These are phyloP conservation scores for Xiphophorus hellerii DNA, from an alignment of 2,113 vertebrate species.

Conservation along the genomic window DNA sequence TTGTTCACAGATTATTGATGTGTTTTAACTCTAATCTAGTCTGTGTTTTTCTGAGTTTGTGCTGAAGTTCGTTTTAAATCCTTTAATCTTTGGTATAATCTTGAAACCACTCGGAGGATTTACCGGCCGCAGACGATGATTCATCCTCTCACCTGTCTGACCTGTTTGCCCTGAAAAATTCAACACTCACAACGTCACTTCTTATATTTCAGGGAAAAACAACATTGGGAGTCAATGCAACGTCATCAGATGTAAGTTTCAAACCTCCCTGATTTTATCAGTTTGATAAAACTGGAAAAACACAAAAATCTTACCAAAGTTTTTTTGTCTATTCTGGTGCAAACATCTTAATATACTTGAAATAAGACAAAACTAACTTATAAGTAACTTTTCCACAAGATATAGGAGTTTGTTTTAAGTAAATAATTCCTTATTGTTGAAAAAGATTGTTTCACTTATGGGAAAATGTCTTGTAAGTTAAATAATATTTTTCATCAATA, in stretches of 20 bases:
- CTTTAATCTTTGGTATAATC: too few species aligned
- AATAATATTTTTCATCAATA: too few species aligned
- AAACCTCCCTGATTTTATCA: neutral
- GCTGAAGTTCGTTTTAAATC: neutral
- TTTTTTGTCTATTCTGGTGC: too few species aligned
- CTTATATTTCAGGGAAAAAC: conserved; percentile 4
- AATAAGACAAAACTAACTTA: too few species aligned
- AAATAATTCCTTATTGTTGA: too few species aligned
- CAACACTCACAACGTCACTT: neutral
- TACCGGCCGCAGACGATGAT: neutral
- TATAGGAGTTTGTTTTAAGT: too few species aligned
- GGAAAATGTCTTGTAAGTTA: too few species aligned
- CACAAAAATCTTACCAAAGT: too few species aligned
- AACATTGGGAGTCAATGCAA: neutral
- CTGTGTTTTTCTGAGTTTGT: neutral
- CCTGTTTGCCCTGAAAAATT: neutral
- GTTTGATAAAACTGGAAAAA: too few species aligned
- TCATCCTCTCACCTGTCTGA: neutral
- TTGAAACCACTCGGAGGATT: neutral
- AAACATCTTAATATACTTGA: too few species aligned
- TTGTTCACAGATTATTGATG: neutral
- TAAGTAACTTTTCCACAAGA: too few species aligned
- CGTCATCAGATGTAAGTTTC: neutral
- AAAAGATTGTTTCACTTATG: too few species aligned
- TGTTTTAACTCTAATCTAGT: neutral